Evolutionary conservation across 2,797 vertebrate species (phyloP).

Genomic region (Dendrocincla fuliginosa): DNA sequence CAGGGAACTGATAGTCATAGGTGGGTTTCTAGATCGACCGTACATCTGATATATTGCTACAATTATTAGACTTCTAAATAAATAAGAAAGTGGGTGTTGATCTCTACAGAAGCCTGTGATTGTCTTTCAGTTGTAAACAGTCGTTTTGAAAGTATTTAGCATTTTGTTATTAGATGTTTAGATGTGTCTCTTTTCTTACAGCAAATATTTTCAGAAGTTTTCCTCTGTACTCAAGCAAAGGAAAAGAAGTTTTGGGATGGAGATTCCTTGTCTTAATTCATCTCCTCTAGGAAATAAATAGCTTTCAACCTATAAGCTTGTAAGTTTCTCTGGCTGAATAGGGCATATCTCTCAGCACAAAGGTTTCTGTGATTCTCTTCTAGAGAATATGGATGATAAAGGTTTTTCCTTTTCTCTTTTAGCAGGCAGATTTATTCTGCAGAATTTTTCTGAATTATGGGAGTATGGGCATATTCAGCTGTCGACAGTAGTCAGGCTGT

Average conservation of each 20-base stretch:
- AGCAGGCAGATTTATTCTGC: not conserved
- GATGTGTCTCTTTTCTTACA: not conserved
- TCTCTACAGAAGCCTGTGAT: not conserved
- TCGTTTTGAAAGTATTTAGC: not conserved
- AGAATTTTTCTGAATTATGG: not conserved
- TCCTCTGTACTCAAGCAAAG: not conserved
- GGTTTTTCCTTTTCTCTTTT: not conserved
- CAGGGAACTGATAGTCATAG: not conserved
- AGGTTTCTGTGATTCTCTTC: not conserved
- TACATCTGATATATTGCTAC: not conserved
- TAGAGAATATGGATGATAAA: not conserved
- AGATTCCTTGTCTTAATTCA: not conserved
- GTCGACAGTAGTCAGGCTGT: not conserved
- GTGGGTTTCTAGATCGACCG: not conserved
- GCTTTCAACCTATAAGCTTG: not conserved
- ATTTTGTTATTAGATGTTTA: not conserved
- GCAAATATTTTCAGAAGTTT: not conserved
- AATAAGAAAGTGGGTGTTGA: not conserved
- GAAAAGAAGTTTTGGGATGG: not conserved
- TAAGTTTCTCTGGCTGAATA: not conserved
- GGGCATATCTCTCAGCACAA: not conserved
- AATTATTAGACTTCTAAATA: not conserved
- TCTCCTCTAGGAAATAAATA: not conserved
- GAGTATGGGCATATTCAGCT: not conserved
- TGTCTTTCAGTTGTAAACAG: not conserved